Evolutionary conservation across 2,797 vertebrate genomes (phyloP), one percentile per base, ranked within the genome.

Genomic region (Pangasius djambal): DNA sequence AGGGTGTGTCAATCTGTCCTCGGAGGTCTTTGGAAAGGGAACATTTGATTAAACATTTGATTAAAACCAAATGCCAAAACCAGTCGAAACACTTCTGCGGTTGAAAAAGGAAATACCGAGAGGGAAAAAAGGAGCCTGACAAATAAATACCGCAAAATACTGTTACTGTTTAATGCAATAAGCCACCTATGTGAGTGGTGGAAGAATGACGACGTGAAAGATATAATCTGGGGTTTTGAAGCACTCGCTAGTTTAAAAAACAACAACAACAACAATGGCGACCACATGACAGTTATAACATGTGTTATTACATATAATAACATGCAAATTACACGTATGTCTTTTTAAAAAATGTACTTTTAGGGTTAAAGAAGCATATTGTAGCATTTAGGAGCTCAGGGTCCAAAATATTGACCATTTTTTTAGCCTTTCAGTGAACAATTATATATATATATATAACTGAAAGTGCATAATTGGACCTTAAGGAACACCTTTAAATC

Each of bases 1-100:
- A 90, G 90, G 90, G 88, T 61, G 84, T 90, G 89, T 90, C 90
- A 40, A 78, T 90, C 84, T 88, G 69, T 34, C 69, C 50, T 87
- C 82, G 44, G 69, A 89, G 75, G 40, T 83, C 72, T 87, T 83
- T 84, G 18, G 85, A 88, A 87, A 87, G 61, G 34, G 81, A 85
- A 86, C 81, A 48, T 87, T 83, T 69, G 86, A 87, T 87, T 87
- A 87, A 87, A 87, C 86, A 87, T 87, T 86, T 63, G 57, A 85
- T 85, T 87, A 81, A 91, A 90, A 88, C 78, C 77, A 88, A 87
- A 85, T 77, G 89, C 61, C 89, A 90, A 86, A 70, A 61, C 86
- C 75, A 85, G 90, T 88, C 37, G 59, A 88, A 89, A 83, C 74
- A 59, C 81, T 89, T 78, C 70, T 83, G 70, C 61, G 72, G 86